Evolutionary conservation across 2,888 invertebrate species (phyloP).

Genomic region (Hyppa rectilinea): DNA sequence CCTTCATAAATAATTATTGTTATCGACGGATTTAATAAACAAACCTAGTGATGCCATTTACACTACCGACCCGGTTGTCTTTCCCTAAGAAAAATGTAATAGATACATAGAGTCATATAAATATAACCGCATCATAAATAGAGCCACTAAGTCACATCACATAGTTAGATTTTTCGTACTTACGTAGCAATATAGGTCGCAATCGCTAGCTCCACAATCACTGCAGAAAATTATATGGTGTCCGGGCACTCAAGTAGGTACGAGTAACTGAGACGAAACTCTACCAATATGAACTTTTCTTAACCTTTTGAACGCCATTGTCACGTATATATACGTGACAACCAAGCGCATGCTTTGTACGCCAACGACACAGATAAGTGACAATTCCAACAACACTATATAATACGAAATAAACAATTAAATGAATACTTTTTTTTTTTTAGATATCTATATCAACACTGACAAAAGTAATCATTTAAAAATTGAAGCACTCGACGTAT

Average conservation of each 20-base stretch:
- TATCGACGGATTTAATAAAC: background rate
- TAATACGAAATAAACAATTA: too few relatives aligned
- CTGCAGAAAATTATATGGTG: slow-evolving; percentile 5
- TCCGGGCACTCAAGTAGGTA: background rate
- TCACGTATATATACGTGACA: too few relatives aligned
- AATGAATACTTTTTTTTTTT: too few relatives aligned
- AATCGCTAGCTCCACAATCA: background rate
- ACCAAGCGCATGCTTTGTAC: too few relatives aligned
- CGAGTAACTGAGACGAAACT: background rate
- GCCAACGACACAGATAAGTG: too few relatives aligned
- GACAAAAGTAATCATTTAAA: too few relatives aligned
- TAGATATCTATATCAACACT: too few relatives aligned
- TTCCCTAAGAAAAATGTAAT: background rate
- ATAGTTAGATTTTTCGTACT: slow-evolving; percentile 4
- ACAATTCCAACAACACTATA: too few relatives aligned
- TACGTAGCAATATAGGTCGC: slow-evolving; percentile 12
- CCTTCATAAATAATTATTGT: background rate
- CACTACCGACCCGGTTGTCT: too few relatives aligned
- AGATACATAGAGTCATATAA: background rate
- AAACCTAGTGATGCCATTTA: background rate
- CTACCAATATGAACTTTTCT: background rate
- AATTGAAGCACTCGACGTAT: too few relatives aligned
- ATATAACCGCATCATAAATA: slow-evolving; percentile 9
- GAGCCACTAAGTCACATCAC: background rate
- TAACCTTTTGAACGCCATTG: too few relatives aligned